Base-by-base conservation (phyloP, 92 coral and sea anemone species). In the Zoanthus solanderi region DNA sequence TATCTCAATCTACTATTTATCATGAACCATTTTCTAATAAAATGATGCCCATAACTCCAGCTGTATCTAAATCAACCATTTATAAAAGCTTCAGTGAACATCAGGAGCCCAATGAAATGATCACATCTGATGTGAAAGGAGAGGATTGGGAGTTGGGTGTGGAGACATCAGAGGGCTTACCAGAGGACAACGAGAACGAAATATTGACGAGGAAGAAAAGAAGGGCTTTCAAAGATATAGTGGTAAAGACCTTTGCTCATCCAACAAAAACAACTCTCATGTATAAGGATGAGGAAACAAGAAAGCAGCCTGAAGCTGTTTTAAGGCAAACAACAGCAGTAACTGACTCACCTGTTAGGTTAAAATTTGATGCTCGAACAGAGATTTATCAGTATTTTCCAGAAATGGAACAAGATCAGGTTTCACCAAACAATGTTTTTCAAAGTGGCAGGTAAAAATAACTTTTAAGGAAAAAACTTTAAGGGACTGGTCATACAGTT, bases 1-100 rank as follows among this genome's bases (percentile, higher is more conserved):
- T 73, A 16, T 84, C 80, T 9, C 61, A 91, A 3, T 79, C 92
- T 37, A 4, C 42, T 5, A 94, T 91, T 5, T 79, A 75, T 37
- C 90, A 84, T 44, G 45, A 32, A 16, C n/a, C 50, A 5, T 16
- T 32, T 44, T 65, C 86, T 56, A 69, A 92, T 48, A 88, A 90
- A 46, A 75, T 74, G 85, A 76, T 63, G 30, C 98, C 98, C 44
- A 88, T 89, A 4, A 91, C 98, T 8, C 98, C 98, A 7, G 98
- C 98, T 14, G 90, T 77, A 29, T 94, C 98, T 7, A 94, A 94
- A 87, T 94, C 85, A 68, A 92, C 98, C 4, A 78, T 90, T 65
- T 88, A 94, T 6, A 87, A 76, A 71, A 91, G 93, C 73, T 84
- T 87, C 69, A 90, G 87, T 63, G 88, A 90, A 32, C 87, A 80